Evolutionary conservation across 1,140 invertebrate genomes (phyloP), one percentile per base, ranked within the genome.

Genomic region (Magallana gigas): DNA sequence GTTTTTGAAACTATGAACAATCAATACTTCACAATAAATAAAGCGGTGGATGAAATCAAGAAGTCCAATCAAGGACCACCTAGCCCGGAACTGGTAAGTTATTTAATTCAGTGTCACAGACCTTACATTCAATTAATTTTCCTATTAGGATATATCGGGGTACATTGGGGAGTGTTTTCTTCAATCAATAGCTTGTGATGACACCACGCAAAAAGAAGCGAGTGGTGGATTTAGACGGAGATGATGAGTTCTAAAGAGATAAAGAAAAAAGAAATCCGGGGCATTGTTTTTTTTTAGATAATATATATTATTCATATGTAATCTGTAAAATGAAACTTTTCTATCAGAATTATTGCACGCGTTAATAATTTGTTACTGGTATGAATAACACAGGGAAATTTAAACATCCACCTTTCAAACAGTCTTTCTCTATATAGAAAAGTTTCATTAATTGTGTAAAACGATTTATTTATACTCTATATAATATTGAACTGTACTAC

Each of bases 151-250:
- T 62, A 62, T 12, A 62, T 62, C 8, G 7, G 60, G 60, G n/a
- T 62, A 16, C 60, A 62, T 29, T 68, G 8, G 64, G 8, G 4
- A 68, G n/a, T 68, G 36, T 68, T 68, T 68, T 18, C 23, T 68
- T 68, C 9, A 68, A 68, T 68, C 64, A 23, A 68, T 68, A 68
- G n/a, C n/a, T 68, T 23, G 64, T 68, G 64, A n/a, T 68, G 16
- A 23, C 64, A 29, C n/a, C 64, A 6, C 64, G 64, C n/a, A 68
- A 68, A 23, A 68, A 68, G n/a, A 68, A 18, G n/a, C n/a, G 64
- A 8, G 64, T 68, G 64, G n/a, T 68, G 64, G 64, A 68, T 9
- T 18, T 68, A 9, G 64, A 68, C 1, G 64, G 64, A 18, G n/a
- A 23, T 18, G 64, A 62, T 62, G 60, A 62, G 11, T 68, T 68